phyloP scores from a whole-genome alignment of 2,888 invertebrate species.

The Apantesis nais region DNA sequence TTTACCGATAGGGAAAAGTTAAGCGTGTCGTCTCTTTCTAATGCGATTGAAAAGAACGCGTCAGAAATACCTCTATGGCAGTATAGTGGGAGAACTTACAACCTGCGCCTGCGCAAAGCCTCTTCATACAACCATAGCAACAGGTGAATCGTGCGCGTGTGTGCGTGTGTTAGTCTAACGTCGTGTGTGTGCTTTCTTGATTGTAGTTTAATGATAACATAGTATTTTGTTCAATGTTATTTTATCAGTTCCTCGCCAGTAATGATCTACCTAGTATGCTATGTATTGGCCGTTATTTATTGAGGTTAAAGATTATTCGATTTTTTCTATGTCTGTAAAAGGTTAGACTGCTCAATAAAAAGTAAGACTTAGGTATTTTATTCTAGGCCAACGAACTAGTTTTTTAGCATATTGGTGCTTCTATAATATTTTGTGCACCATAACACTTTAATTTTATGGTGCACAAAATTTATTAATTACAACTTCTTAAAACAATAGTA shows the following conservation, averaged over 20 bases:
- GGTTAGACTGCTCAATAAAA: slow-evolving; percentile 25
- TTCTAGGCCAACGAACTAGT: slow-evolving; percentile 30
- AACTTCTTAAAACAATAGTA: slow-evolving; percentile 17
- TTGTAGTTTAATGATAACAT: slow-evolving; percentile 77
- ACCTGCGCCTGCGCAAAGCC: slow-evolving; percentile 80
- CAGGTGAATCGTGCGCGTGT: slow-evolving; percentile 79
- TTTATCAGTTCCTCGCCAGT: slow-evolving; percentile 63
- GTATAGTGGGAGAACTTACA: slow-evolving; percentile 74
- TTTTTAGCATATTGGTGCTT: slow-evolving; percentile 8
- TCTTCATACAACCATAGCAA: slow-evolving; percentile 74
- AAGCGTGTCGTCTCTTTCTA: slow-evolving; percentile 58
- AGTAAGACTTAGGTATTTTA: slow-evolving; percentile 15
- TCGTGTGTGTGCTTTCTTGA: slow-evolving; percentile 73
- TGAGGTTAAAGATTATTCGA: slow-evolving; percentile 51
- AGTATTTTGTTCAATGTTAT: slow-evolving; percentile 72
- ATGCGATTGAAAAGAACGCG: slow-evolving; percentile 49
- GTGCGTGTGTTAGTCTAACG: slow-evolving; percentile 64
- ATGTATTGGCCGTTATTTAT: slow-evolving; percentile 59
- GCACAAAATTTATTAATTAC: too few species aligned
- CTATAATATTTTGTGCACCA: not conserved
- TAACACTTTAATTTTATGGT: slow-evolving; percentile 11
- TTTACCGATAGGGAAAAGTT: slow-evolving; percentile 71
- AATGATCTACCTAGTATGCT: slow-evolving; percentile 58
- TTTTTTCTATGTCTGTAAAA: slow-evolving; percentile 46
- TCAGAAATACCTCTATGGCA: slow-evolving; percentile 58